Evolutionary conservation across 1,140 invertebrate genomes (phyloP), one percentile per base, ranked within the genome.

Genomic region (Diachasma alloeum): DNA sequence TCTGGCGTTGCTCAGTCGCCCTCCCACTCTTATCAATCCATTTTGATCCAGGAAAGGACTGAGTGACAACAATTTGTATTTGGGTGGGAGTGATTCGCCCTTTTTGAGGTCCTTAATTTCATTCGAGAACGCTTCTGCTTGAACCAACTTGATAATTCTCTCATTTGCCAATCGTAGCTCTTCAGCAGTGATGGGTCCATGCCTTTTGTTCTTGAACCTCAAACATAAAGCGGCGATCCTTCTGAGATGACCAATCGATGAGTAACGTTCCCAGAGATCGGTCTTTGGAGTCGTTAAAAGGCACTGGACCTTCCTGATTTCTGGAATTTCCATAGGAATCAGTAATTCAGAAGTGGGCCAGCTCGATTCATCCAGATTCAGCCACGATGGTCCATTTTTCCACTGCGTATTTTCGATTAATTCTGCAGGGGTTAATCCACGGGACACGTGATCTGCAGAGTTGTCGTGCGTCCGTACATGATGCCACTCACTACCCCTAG

Each of bases 21-120:
- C 81, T 10, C 82, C 84, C 5, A 85, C 85, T 37, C 82, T 73
- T 6, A 86, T 5, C 0, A 85, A 10, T 46, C 81, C 82, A n/a
- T 79, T 69, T 15, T 74, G 5, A 53, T 84, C 83, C 0, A 86
- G 4, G 68, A 85, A 83, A 5, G 81, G 82, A 42, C 67, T 48
- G 4, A 82, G 13, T 2, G 24, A 4, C 19, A 4, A 31, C 4
- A 76, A 26, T 39, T 67, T 70, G 48, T 44, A 48, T 37, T 66
- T 68, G 22, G 56, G 69, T 19, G n/a, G 0, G 8, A 78, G 15
- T 6, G 13, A 0, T 39, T 24, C 0, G 44, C 17, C 11, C 1
- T 48, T 31, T 26, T 44, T 11, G 0, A 79, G 19, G 24, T 72
- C 66, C 1, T 26, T 39, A 15, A 79, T 53, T 75, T 76, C 72